Evolutionary conservation across 2,113 vertebrate species (phyloP), one percentile per base, ranked within the genome.

Genomic region (Australoheros scitulus): DNA sequence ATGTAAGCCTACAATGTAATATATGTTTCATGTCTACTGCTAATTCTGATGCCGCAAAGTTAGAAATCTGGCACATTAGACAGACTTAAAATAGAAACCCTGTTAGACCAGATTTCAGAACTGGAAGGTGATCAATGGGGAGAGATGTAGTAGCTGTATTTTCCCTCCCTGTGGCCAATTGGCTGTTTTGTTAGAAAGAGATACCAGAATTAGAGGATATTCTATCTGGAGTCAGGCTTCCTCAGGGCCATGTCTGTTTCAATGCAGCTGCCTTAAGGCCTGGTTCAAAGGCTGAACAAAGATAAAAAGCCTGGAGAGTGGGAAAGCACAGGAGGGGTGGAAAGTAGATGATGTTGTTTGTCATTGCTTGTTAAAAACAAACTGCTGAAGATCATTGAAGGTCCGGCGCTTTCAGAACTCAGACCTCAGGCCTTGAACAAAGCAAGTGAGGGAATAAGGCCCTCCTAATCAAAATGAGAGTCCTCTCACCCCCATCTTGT

Each of bases 291-390:
- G 83, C 82, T 90, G 82, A 85, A 80, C 79, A 87, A 87, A 91
- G 92, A 94, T 92, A 86, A 91, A 32, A 92, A 83, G 81, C 72
- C 76, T 32, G 77, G 58, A 56, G 89, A 84, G 77, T 26, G 58
- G 24, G 34, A 29, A 70, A 74, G 80, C 20, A 50, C 18, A 26
- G 36, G 22, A 29, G 55, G 26, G 58, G 26, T 50, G 41, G 58
- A 8, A 57, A 61, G 63, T 65, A 72, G 55, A 52, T 57, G 84
- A 91, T 91, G 90, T 80, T 90, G 84, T 93, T 91, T 93, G 91
- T 94, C 91, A 89, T 77, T 76, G 88, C 83, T 89, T 86, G 82
- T 93, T 91, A 92, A 89, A 91, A 91, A 84, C 82, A 92, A 91
- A 84, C 80, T 65, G 78, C 26, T 70, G 60, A 88, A 85, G 87